Conservation (phyloP, 2,888 invertebrate genomes). For the Bellardia pandia region DNA sequence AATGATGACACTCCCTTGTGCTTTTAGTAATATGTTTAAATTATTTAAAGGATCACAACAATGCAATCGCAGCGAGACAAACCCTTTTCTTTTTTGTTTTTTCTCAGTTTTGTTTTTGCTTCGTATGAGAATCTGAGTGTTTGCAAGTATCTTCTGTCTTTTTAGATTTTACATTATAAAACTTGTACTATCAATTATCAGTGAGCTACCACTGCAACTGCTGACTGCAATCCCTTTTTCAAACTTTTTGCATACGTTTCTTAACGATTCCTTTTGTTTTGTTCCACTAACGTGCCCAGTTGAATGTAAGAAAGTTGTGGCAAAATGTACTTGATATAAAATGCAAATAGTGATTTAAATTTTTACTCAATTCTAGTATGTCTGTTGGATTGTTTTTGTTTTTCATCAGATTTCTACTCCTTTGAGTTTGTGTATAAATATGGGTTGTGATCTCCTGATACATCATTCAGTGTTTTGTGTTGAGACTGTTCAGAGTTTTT, state of each 20-base stretch:
- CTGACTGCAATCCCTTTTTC: constrained; percentile 33
- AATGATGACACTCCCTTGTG: constrained; percentile 69
- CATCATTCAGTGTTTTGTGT: constrained; percentile 84
- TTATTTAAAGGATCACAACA: constrained; percentile 69
- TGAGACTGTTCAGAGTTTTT: constrained; percentile 77
- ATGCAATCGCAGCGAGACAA: constrained; percentile 63
- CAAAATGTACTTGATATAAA: constrained; percentile 23
- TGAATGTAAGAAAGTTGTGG: constrained; percentile 29
- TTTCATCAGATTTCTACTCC: constrained; percentile 27
- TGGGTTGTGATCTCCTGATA: constrained; percentile 71
- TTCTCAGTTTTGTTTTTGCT: constrained; percentile 14
- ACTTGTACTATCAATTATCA: constrained; percentile 72
- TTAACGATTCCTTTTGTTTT: constrained; percentile 34
- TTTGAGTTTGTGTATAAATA: constrained; percentile 79
- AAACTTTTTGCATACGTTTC: constrained; percentile 38
- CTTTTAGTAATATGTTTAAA: constrained; percentile 53
- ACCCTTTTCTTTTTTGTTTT: constrained; percentile 54
- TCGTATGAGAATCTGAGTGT: constrained; percentile 8
- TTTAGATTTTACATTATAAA: constrained; percentile 46
- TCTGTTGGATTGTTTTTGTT: constrained; percentile 10
- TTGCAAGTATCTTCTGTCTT: constrained; percentile 11
- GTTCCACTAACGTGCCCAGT: constrained; percentile 29
- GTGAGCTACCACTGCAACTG: constrained; percentile 11
- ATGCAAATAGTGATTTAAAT: constrained; percentile 12
- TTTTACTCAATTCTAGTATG: constrained; percentile 67